Evolutionary conservation across 2,888 invertebrate genomes (phyloP).

Genomic region (Limnephilus lunatus): DNA sequence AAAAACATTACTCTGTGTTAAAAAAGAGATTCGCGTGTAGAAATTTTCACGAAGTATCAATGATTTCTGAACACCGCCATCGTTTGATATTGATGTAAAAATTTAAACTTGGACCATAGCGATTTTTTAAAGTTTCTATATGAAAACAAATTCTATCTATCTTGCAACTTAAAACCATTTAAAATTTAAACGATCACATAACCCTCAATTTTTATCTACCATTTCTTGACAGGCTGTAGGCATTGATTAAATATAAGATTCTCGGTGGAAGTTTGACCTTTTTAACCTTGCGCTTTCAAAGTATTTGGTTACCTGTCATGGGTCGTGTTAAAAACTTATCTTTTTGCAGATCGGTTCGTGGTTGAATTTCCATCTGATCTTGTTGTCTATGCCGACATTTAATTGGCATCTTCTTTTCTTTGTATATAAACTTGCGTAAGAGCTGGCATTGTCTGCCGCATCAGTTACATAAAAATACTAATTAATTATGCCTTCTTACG

Average conservation of each 20-base stretch:
- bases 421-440: background rate
- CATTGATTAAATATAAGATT: background rate
- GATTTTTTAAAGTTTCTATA: too few relatives aligned
- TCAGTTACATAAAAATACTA: slow-evolving; percentile 32
- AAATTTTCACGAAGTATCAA: too few relatives aligned
- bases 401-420: slow-evolving; percentile 28
- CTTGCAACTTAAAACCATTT: too few relatives aligned
- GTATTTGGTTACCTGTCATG: background rate
- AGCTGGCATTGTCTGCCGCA: slow-evolving; percentile 22
- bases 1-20: too few relatives aligned
- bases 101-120: too few relatives aligned
- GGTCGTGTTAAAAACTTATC: background rate
- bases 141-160: too few relatives aligned
- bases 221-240: background rate
- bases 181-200: too few relatives aligned
- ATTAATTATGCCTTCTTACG: slow-evolving; percentile 32
- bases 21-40: too few relatives aligned
- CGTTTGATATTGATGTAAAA: too few relatives aligned
- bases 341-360: slow-evolving; percentile 29
- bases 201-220: too few relatives aligned
- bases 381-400: background rate
- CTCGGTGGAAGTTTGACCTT: background rate
- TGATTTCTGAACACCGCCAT: too few relatives aligned
- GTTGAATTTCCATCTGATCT: slow-evolving; percentile 15
- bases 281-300: background rate